Percentiles rank a stretch among this genome's conserved stretches.
phyloP scores from a whole-genome alignment of 2,113 vertebrate genomes.

The Elephas maximus region DNA sequence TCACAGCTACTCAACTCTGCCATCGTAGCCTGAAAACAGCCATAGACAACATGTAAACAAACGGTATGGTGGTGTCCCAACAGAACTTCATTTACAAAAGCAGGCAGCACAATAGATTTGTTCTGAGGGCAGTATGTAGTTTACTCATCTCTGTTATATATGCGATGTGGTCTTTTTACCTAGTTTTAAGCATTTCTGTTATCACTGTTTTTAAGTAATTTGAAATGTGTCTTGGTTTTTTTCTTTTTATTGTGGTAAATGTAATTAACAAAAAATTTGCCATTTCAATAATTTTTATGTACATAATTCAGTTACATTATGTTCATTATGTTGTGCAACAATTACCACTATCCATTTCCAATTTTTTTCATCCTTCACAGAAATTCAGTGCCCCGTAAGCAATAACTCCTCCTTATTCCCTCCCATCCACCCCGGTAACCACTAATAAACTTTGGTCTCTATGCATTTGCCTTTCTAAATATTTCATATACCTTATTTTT shows the following conservation, averaged over 20 bases:
- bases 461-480: not conserved
- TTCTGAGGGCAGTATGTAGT: not conserved
- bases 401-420: not conserved
- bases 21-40: not conserved
- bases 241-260: not conserved
- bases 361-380: not conserved
- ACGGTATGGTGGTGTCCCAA: not conserved
- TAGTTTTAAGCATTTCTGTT: not conserved
- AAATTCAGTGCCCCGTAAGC: not conserved
- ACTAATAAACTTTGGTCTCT: not conserved
- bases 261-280: not conserved
- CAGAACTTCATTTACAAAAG: not conserved
- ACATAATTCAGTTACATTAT: not conserved
- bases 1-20: not conserved
- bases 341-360: not conserved
- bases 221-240: not conserved
- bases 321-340: not conserved
- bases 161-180: not conserved
- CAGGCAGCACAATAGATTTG: not conserved
- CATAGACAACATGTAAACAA: not conserved
- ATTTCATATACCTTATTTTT: not conserved
- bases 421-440: not conserved
- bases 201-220: not conserved
- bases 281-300: not conserved
- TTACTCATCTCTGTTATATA: not conserved